Evolutionary conservation across 2,888 invertebrate species (phyloP), one percentile per base, ranked within the genome.

Genomic region (Linnaemya tessellans): DNA sequence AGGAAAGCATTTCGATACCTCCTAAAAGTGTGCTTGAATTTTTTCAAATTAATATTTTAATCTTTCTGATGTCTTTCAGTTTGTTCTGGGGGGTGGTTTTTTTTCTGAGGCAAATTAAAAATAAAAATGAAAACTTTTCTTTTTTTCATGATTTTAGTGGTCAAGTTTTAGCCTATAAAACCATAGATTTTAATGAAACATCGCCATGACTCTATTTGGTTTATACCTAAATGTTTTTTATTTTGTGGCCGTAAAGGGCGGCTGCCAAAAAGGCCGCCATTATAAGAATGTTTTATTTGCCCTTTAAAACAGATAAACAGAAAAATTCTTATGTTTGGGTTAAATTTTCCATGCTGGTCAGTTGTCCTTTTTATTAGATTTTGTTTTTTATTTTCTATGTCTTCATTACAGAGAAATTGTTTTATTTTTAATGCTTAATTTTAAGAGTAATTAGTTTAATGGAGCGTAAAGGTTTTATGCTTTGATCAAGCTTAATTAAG

Each of bases 381-480:
- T 30, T n/a, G 11, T 13, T 46, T 46, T 46, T 13, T 43, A 3
- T 13, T 13, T 43, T 11, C 4, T 13, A n/a, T n/a, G n/a, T n/a
- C n/a, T n/a, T n/a, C n/a, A 43, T 43, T 13, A 13, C 1, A 38
- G 10, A 7, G 1, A n/a, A 4, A 15, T n/a, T 46, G 46, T 0
- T n/a, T 51, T 9, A 0, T 30, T 18, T 18, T 35, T 58, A 35
- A 8, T 58, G n/a, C 9, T 58, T 58, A 30, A 35, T 58, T 67
- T 73, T 60, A 46, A 49, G 46, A 38, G 71, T 71, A 84, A 80
- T 84, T 84, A 80, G 67, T 73, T 77, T 60, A 80, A 80, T 80
- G 77, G 84, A 73, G 68, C 62, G 62, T 78, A 68, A 65, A 41
- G 3, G 5, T 41, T 3, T 38, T 38, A 15, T n/a, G 4, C 15